These are phyloP conservation scores for Peucedramus taeniatus DNA, from an alignment of 2,113 vertebrate species.

Conservation along the genomic window DNA sequence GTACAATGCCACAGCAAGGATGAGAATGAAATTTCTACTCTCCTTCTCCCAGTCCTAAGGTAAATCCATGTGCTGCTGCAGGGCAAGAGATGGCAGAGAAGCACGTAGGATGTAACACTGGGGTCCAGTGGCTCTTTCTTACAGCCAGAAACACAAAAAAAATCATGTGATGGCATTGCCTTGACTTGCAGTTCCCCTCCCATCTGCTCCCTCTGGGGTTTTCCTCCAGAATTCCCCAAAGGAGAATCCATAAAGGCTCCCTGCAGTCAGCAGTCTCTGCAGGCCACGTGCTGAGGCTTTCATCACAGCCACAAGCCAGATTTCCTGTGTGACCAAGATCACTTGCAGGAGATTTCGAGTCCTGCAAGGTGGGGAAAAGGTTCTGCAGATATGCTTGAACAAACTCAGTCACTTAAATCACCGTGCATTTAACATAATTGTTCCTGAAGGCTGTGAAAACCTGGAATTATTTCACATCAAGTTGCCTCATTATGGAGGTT, in stretches of 20 bases:
- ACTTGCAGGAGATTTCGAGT: neutral
- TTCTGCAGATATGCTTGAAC: neutral
- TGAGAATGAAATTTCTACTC: fast-evolving
- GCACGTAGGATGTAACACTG: neutral
- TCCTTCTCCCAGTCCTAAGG: neutral
- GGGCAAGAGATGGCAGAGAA: neutral
- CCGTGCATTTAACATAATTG: neutral
- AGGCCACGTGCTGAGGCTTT: neutral
- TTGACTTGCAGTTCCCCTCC: neutral
- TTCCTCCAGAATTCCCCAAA: neutral
- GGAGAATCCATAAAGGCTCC: neutral
- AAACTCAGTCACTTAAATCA: neutral
- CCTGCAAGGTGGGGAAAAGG: neutral
- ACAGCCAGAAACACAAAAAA: neutral
- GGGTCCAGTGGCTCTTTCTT: neutral
- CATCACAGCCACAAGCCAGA: neutral
- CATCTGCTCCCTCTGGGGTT: neutral
- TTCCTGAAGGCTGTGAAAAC: neutral
- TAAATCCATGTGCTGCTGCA: neutral
- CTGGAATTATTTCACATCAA: neutral
- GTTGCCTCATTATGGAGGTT: neutral
- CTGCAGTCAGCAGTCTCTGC: neutral
- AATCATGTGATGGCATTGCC: fast-evolving
- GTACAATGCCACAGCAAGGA: neutral
- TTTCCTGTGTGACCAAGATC: neutral